Conservation (phyloP, 2,113 vertebrate genomes). For the Chlorodrepanis virens region DNA sequence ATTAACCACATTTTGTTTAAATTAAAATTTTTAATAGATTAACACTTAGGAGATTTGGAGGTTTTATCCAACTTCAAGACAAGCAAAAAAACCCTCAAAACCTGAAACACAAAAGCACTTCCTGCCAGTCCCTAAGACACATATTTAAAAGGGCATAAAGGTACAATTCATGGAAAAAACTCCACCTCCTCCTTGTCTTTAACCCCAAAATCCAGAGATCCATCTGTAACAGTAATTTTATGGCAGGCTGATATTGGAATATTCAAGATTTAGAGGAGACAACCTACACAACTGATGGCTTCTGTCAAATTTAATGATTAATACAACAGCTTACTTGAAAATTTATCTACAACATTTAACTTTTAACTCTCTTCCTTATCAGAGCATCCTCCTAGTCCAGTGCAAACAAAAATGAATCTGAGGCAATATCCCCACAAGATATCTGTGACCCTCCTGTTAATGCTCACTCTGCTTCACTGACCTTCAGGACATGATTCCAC, state of each 20-base stretch:
- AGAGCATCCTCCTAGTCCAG: not conserved
- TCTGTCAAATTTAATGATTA: not conserved
- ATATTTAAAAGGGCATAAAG: rapidly evolving
- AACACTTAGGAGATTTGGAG: not conserved
- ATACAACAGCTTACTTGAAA: not conserved
- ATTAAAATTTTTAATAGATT: not conserved
- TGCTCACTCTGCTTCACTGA: not conserved
- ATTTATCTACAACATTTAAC: not conserved
- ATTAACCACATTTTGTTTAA: not conserved
- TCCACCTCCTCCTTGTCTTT: not conserved
- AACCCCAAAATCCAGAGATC: not conserved
- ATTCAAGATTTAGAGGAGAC: not conserved
- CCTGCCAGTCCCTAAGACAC: not conserved
- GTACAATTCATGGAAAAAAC: rapidly evolving
- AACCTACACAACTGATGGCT: not conserved
- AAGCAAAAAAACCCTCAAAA: rapidly evolving
- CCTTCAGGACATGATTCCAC: not conserved
- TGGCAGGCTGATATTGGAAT: not conserved
- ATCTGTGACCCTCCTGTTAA: not conserved
- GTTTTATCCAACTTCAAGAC: not conserved
- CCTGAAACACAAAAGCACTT: not conserved
- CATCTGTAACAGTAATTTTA: not conserved
- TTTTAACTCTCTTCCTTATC: not conserved
- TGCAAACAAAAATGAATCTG: not conserved
- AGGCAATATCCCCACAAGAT: not conserved